Evolutionary conservation across 1,140 invertebrate genomes (phyloP), one percentile per base, ranked within the genome.

Genomic region (Heterodera schachtii): DNA sequence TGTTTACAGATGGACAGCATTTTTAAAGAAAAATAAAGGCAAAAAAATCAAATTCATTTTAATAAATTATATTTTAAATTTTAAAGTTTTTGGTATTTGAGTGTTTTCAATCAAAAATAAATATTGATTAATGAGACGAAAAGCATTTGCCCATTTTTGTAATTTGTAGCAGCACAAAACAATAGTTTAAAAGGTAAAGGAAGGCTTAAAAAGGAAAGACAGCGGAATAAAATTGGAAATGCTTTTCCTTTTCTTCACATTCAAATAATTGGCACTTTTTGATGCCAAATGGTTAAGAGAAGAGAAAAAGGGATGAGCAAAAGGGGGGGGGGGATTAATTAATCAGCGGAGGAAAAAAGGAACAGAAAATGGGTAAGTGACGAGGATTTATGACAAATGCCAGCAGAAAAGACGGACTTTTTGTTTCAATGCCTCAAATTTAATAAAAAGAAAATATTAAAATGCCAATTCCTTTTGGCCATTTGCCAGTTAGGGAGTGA

Each of bases 231-330:
- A 64, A 5, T 5, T 19, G 5, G 5, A 64, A 64, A 64, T 52
- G 52, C 52, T 52, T 8, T 16, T 31, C 31, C 31, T 31, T 31
- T 31, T 52, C 52, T 52, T 52, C 52, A 52, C 2, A 52, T 52
- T 52, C 52, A 64, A 64, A 64, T 64, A 64, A 64, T 64, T 64
- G 57, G 57, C 57, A 64, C 57, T 64, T 64, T 64, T 16, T 64
- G 57, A 19, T 64, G 57, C 57, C 57, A 19, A 64, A 5, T 13
- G 57, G 57, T 64, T 11, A 64, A 64, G 57, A 64, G 57, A 5
- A 19, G 57, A 64, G 19, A 64, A 64, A 16, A 19, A 5, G 57
- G 57, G 57, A 64, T 19, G 57, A 64, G 57, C 57, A 64, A 19
- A 64, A 64, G 4, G 57, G 57, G 19, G 16, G 49, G 11, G 49